A percentile compares a stretch with the other conserved stretches of the same genome.
These are phyloP conservation scores for Columba livia DNA, from an alignment of 2,113 vertebrate species.

Conservation along the genomic window DNA sequence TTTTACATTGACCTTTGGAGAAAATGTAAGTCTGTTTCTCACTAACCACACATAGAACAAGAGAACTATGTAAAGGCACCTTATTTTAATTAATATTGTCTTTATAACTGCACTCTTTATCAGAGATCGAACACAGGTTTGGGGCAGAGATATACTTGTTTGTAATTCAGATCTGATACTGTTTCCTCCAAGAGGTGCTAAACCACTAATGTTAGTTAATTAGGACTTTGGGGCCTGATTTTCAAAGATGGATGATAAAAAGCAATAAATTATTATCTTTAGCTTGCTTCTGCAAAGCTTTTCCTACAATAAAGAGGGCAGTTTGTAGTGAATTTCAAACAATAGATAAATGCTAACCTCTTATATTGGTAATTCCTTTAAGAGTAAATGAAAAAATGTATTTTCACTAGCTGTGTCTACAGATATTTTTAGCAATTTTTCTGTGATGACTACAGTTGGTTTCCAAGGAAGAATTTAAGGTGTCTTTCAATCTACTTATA, in stretches of 20 bases:
- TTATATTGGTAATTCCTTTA: background rate
- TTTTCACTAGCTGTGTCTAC: background rate
- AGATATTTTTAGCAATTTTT: background rate
- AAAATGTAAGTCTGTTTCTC: background rate
- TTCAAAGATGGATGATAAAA: constrained; percentile 64
- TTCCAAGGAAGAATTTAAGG: background rate
- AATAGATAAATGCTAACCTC: background rate
- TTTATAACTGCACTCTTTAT: constrained; percentile 17
- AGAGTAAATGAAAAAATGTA: background rate
- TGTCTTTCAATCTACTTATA: background rate
- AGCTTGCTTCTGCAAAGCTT: constrained; percentile 4
- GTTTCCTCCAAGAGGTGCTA: background rate
- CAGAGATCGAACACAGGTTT: constrained; percentile 36
- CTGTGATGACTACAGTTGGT: background rate
- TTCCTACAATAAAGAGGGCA: background rate
- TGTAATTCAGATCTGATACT: constrained; percentile 56
- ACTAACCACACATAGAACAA: background rate
- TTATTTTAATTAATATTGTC: constrained; percentile 61
- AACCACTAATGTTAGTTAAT: constrained; percentile 53
- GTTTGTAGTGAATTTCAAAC: background rate
- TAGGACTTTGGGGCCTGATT: constrained; percentile 53
- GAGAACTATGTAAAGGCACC: background rate
- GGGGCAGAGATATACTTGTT: constrained; percentile 38
- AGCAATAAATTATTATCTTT: constrained; percentile 52
- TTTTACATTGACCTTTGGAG: background rate